Evolutionary conservation across 2,888 invertebrate genomes (phyloP).

Genomic region (Conops quadrifasciatus): DNA sequence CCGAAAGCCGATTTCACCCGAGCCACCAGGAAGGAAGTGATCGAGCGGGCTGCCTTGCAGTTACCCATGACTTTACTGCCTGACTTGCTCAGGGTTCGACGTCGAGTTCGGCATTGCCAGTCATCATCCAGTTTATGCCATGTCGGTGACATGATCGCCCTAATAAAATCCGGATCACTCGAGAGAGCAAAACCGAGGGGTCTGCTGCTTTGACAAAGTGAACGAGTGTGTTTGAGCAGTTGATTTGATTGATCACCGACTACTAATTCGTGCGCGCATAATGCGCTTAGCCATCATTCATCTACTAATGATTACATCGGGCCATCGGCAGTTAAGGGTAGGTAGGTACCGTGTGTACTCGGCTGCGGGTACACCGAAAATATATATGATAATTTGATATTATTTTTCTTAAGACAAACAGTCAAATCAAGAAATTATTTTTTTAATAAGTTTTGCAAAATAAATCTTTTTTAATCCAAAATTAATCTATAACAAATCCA

Average conservation of each 20-base stretch:
- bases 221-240: slow-evolving; percentile 24
- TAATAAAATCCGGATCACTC: slow-evolving; percentile 25
- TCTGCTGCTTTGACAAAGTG: slow-evolving; percentile 31
- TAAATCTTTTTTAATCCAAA: too few species aligned
- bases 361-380: background rate
- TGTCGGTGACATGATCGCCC: slow-evolving; percentile 17
- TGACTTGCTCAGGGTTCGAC: slow-evolving; percentile 4
- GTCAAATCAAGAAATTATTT: too few species aligned
- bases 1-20: too few species aligned
- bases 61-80: slow-evolving; percentile 5
- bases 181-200: slow-evolving; percentile 1
- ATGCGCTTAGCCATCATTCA: slow-evolving; percentile 24
- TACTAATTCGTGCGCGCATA: slow-evolving; percentile 22
- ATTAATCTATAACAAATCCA: too few species aligned
- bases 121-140: slow-evolving; percentile 9
- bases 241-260: slow-evolving; percentile 35
- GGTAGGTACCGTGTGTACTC: background rate
- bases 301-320: slow-evolving; percentile 28
- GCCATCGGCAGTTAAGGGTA: background rate
- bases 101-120: background rate
- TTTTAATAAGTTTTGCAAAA: too few species aligned
- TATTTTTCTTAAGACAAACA: too few species aligned
- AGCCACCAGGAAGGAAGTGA: background rate
- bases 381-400: too few species aligned
- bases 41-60: slow-evolving; percentile 9